These are phyloP conservation scores for Lerema accius DNA, from an alignment of 1,140 invertebrate genomes.

Conservation along the genomic window DNA sequence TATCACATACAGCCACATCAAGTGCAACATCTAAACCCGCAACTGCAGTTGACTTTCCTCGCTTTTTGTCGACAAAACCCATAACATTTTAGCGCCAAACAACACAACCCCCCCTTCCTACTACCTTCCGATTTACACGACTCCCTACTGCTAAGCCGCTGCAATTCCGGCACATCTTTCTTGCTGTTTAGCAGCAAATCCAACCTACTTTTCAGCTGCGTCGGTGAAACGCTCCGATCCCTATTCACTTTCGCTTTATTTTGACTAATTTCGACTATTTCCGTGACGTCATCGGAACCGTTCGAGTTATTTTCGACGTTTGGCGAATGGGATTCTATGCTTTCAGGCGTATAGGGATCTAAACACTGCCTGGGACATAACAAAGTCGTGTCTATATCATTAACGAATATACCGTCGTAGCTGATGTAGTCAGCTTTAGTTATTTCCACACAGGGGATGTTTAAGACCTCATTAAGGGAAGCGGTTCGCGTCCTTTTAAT, in stretches of 20 bases:
- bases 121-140: conserved; percentile 65
- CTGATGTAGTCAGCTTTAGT: conserved; percentile 79
- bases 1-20: conserved; percentile 44
- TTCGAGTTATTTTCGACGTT: conserved; percentile 77
- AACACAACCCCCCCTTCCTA: conserved; percentile 64
- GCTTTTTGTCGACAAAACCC: conserved; percentile 67
- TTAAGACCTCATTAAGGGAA: conserved; percentile 63
- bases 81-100: conserved; percentile 70
- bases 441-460: conserved; percentile 81
- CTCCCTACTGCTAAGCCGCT: conserved; percentile 66
- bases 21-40: conserved; percentile 66
- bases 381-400: conserved; percentile 82
- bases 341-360: conserved; percentile 91
- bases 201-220: conserved; percentile 79
- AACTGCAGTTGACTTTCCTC: conserved; percentile 58
- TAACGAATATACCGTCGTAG: conserved; percentile 80
- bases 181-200: conserved; percentile 61
- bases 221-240: conserved; percentile 83
- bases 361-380: conserved; percentile 73
- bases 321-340: conserved; percentile 89
- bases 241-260: conserved; percentile 40
- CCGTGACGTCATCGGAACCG: conserved; percentile 55
- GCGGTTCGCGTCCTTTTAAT: conserved; percentile 61
- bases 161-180: conserved; percentile 47
- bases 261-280: conserved; percentile 44